phyloP scores from a whole-genome alignment of 2,888 invertebrate genomes.

The Athalia circularis region DNA sequence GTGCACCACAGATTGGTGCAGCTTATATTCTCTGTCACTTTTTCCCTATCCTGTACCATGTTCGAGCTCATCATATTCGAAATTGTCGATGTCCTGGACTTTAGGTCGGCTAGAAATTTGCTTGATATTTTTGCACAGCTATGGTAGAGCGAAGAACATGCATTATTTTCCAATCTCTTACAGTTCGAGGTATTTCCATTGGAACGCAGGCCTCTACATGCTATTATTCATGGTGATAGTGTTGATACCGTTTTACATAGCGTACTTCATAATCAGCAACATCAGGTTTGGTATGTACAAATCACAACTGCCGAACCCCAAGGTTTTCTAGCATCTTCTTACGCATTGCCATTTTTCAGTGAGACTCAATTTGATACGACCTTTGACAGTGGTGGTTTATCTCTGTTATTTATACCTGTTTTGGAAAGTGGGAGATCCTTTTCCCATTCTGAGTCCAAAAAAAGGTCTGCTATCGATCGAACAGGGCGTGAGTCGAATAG shows the following conservation, averaged over 20 bases:
- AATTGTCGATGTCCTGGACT: conserved; percentile 94
- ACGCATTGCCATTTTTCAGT: conserved; percentile 77
- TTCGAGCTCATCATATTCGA: conserved; percentile 99
- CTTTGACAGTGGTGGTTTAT: conserved; percentile 90
- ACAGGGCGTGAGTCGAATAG: conserved; percentile 95
- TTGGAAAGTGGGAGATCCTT: conserved; percentile 99
- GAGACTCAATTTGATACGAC: conserved; percentile 84
- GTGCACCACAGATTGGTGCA: conserved; percentile 96
- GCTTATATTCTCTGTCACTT: conserved; percentile 95
- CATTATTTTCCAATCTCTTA: conserved; percentile 58
- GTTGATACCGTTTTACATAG: conserved; percentile 97
- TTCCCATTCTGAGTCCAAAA: conserved; percentile 96
- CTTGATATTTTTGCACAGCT: neutral
- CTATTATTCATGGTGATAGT: conserved; percentile 96
- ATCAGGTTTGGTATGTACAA: conserved; percentile 84
- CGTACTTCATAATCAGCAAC: conserved; percentile 94
- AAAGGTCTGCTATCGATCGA: conserved; percentile 93
- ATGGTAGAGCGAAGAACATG: neutral
- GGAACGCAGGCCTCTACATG: conserved; percentile 94
- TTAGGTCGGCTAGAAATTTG: conserved; percentile 78
- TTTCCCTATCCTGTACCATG: conserved; percentile 98
- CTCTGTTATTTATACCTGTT: conserved; percentile 95
- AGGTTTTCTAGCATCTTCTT: neutral
- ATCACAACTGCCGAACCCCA: neutral
- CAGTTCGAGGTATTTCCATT: conserved; percentile 95